These are phyloP conservation scores for Campopleginae sp. DNA, from an alignment of 2,888 invertebrate species.

Conservation along the genomic window DNA sequence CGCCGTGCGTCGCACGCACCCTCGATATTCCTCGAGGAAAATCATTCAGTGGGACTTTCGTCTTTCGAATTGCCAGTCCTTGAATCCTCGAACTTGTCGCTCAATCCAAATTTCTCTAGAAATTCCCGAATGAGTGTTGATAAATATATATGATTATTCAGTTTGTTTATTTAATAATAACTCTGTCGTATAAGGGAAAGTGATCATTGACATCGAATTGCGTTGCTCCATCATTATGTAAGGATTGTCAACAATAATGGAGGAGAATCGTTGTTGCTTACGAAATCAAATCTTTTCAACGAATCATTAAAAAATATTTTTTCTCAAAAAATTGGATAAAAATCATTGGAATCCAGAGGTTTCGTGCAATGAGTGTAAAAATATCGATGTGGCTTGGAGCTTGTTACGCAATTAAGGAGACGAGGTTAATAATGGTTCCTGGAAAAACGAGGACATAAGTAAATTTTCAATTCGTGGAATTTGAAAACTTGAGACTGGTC, in stretches of 20 bases:
- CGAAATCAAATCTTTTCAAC: background rate
- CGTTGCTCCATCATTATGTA: background rate
- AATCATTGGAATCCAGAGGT: background rate
- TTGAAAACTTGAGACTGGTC: background rate
- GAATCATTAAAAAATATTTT: background rate
- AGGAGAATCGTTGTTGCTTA: background rate
- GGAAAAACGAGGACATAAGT: background rate
- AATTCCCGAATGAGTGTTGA: background rate
- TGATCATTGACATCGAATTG: no score
- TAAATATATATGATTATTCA: background rate
- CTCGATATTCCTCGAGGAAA: conserved; percentile 55
- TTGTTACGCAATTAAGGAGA: no score
- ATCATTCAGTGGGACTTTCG: conserved; percentile 75
- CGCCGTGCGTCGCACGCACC: conserved; percentile 55
- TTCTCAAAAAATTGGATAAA: background rate
- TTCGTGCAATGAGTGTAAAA: background rate
- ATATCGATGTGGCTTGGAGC: background rate
- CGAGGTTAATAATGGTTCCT: no score
- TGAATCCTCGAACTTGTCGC: conserved; percentile 29
- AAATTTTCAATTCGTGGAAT: background rate
- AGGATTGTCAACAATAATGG: background rate
- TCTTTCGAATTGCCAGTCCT: conserved; percentile 68
- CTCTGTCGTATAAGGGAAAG: background rate
- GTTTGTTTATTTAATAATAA: background rate
- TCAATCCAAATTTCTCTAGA: background rate